Base-by-base conservation (phyloP, 2,113 vertebrate genomes). In the Indicator maculatus region DNA sequence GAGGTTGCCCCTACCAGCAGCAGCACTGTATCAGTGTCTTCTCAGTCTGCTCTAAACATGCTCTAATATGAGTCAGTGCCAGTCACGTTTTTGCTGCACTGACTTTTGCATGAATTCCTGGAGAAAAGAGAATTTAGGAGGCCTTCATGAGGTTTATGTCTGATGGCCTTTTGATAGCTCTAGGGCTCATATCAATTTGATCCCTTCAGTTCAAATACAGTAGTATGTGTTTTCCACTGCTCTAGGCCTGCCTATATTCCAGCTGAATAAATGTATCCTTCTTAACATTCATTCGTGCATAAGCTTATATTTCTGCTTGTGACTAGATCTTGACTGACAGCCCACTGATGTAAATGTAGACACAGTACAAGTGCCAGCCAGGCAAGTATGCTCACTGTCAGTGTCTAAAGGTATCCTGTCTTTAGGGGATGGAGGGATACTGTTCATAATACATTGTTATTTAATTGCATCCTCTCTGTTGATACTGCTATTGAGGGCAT, bases 381-480 rank as follows among this genome's bases (percentile, higher is more conserved):
- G 53, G 33, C 0, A 0, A 71, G 18, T 8, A 83, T 90, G 19
- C 33, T 93, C 69, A 31, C 44, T 69, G 36, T 5, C 24, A 24
- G 10, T 56, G 33, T 83, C 65, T 82, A 50, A 92, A 86, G 65
- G 33, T 59, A 85, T 28, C 5, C 0, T 27, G 58, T 63, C 70
- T 89, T 90, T 52, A 59, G 28, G 17, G 41, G 26, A 19, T 10
- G 41, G 41, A 16, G 93, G n/a, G 64, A 74, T 87, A 64, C 11
- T 41, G 84, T 44, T 94, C 87, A 87, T 95, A 93, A 86, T 83
- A 33, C 58, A 50, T 88, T 63, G 36, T 58, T 72, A 61, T 88
- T 93, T 95, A 92, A 93, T 91, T 83, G 65, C 74, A 77, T 93
- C 65, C 47, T 88, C 56, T 92, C 58, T 86, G 85, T 85, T 95